phyloP scores from a whole-genome alignment of 2,888 invertebrate species.

The Zhuqinia jingwanae region DNA sequence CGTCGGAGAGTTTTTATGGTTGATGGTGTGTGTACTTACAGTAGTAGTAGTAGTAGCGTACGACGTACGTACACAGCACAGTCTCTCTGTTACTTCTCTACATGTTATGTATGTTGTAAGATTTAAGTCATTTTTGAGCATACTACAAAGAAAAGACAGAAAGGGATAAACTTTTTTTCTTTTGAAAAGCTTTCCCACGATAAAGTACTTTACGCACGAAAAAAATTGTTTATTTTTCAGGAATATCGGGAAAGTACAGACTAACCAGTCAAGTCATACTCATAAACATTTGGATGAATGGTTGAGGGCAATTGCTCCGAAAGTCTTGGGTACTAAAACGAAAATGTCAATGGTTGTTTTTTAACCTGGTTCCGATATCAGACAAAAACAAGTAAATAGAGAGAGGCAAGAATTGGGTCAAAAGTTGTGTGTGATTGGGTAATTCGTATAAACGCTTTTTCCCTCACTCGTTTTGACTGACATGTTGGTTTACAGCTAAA shows the following conservation, averaged over 20 bases:
- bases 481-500: no score
- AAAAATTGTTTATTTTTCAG: conserved; percentile 65
- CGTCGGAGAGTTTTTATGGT: conserved; percentile 33
- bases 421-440: no score
- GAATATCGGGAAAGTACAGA: conserved; percentile 57
- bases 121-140: no score
- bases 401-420: no score
- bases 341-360: conserved; percentile 17
- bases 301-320: conserved; percentile 27
- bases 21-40: conserved; percentile 28
- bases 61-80: background rate
- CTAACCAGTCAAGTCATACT: conserved; percentile 40
- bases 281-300: conserved; percentile 46
- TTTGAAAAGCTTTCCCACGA: conserved; percentile 50
- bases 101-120: background rate
- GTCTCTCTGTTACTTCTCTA: background rate
- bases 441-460: no score
- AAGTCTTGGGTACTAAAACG: conserved; percentile 4
- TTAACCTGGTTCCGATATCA: background rate
- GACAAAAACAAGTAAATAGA: no score
- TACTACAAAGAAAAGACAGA: background rate
- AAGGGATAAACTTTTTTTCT: conserved; percentile 61
- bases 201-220: conserved; percentile 42
- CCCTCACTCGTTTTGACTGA: no score
- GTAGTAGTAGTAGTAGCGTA: no score